Percentiles rank a stretch among this genome's conserved stretches.
phyloP scores from a whole-genome alignment of 2,888 invertebrate genomes.

The Hanleya hanleyi region DNA sequence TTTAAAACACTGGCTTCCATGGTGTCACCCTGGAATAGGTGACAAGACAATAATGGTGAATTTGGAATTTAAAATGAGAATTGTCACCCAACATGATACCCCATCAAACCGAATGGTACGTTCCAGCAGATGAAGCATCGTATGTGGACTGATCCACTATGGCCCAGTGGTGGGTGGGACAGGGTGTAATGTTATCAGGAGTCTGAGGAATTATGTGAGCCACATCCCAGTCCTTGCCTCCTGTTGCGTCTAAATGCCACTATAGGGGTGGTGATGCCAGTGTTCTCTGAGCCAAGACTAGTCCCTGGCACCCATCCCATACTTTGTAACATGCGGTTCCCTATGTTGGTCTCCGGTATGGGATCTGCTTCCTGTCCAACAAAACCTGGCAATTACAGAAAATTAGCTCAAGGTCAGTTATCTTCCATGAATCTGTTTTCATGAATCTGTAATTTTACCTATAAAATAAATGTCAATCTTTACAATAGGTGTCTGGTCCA shows the following conservation, averaged over 20 bases:
- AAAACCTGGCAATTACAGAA: neutral
- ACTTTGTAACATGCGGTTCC: constrained; percentile 64
- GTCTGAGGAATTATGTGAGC: neutral
- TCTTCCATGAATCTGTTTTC: neutral
- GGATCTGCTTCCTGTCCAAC: constrained; percentile 48
- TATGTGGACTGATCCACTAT: no score
- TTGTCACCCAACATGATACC: no score
- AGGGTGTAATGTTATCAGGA: no score
- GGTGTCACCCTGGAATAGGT: no score
- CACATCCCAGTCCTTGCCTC: constrained; percentile 60
- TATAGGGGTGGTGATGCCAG: constrained; percentile 60
- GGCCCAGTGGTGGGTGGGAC: no score
- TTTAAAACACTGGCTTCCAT: no score
- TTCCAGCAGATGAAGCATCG: no score
- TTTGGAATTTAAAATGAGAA: no score
- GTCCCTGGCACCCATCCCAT: constrained; percentile 70
- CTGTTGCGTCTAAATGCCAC: constrained; percentile 53
- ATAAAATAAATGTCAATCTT: neutral
- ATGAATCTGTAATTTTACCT: neutral
- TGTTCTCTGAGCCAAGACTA: constrained; percentile 60
- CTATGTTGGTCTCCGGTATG: constrained; percentile 66
- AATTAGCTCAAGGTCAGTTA: neutral
- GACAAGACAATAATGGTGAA: no score
- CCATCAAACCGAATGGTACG: no score
- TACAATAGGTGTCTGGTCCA: no score